A percentile compares a stretch with the other conserved stretches of the same genome.
phyloP scores from a whole-genome alignment of 2,113 vertebrate genomes.

The Semnornis frantzii region DNA sequence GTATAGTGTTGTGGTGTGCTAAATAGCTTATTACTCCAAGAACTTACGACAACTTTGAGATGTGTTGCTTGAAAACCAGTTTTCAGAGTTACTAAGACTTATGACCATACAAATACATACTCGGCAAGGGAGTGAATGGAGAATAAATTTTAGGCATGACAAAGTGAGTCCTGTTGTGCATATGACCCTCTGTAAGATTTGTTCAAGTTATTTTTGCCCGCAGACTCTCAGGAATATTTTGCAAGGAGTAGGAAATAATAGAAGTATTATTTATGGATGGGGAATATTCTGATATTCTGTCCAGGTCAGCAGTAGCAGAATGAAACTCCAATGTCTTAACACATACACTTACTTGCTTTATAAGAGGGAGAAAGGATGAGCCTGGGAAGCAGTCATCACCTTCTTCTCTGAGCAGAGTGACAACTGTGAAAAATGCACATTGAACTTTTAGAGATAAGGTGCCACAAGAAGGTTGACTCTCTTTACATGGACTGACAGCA shows the following conservation, averaged over 20 bases:
- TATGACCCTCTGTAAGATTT: not conserved
- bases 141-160: not conserved
- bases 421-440: not conserved
- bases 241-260: not conserved
- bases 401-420: not conserved
- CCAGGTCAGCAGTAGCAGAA: not conserved
- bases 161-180: not conserved
- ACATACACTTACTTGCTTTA: not conserved
- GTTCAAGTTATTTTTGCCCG: not conserved
- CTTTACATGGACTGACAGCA: rapidly evolving
- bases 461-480: not conserved
- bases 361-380: not conserved
- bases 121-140: not conserved
- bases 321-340: not conserved
- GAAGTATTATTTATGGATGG: not conserved
- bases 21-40: not conserved
- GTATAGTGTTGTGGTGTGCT: not conserved
- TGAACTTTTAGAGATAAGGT: not conserved
- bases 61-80: not conserved
- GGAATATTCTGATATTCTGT: not conserved
- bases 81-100: not conserved
- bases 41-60: not conserved
- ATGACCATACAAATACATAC: rapidly evolving
- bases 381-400: not conserved
- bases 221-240: not conserved